Evolutionary conservation across 37 sponge, comb jelly and placozoan genomes (phyloP).

Genomic region (Amphimedon queenslandica): DNA sequence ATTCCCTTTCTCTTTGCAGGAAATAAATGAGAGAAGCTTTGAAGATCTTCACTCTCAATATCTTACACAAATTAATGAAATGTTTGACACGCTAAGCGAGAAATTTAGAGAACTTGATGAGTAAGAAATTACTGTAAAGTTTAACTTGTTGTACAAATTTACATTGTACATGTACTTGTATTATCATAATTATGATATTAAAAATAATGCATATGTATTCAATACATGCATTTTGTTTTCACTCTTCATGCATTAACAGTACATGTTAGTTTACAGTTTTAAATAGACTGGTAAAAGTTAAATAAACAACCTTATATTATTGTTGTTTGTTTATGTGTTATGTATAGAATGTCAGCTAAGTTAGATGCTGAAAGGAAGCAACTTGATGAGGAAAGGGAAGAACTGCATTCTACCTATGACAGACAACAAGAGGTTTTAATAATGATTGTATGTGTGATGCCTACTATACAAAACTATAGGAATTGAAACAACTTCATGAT

Average conservation of each 20-base stretch:
- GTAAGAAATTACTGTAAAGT: too few relatives aligned
- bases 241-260: too few relatives aligned
- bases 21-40: background rate
- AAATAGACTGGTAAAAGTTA: too few relatives aligned
- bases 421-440: constrained; percentile 71
- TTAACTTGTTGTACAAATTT: too few relatives aligned
- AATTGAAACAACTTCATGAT: constrained; percentile 51
- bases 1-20: background rate
- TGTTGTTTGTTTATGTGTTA: background rate
- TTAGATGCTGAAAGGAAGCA: constrained; percentile 50
- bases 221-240: too few relatives aligned
- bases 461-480: too few relatives aligned
- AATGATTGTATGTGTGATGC: too few relatives aligned
- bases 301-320: too few relatives aligned
- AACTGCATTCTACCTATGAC: constrained; percentile 47
- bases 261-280: too few relatives aligned
- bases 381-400: constrained; percentile 58
- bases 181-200: too few relatives aligned
- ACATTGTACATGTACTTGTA: too few relatives aligned
- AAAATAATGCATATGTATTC: too few relatives aligned
- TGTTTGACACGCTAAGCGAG: constrained; percentile 52
- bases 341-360: background rate
- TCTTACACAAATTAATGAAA: constrained; percentile 45
- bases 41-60: constrained; percentile 35
- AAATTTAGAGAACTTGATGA: constrained; percentile 45